Evolutionary conservation across 2,113 vertebrate genomes (phyloP), one percentile per base, ranked within the genome.

Genomic region (Fregata magnificens): DNA sequence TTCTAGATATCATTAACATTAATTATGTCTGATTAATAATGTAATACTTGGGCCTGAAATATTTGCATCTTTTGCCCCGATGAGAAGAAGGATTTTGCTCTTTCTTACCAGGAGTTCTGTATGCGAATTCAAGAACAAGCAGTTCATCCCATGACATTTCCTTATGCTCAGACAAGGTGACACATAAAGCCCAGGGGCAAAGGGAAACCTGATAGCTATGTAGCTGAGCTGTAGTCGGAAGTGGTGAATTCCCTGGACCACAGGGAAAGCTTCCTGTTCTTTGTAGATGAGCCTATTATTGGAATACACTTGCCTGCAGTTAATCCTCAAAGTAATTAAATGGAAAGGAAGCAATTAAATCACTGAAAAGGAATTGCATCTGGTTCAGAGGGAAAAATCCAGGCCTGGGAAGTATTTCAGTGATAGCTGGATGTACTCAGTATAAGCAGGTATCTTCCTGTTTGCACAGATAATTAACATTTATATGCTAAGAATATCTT

Each of bases 301-400:
- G 98, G 98, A 98, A 98, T 95, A 98, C 97, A 98, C 97, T 98
- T 98, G 98, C 95, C 95, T 96, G 96, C 94, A 97, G 96, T 98
- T 98, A 98, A 98, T 98, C 98, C 96, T 97, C 96, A 96, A 95
- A 98, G 96, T 97, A 98, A 98, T 98, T 98, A 98, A 98, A 97
- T 95, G 97, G 95, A 98, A 97, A 98, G 97, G 98, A 98, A 98
- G 97, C 47, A 96, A 98, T 98, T 98, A 98, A 98, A 97, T 98
- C 96, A 92, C 93, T 94, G 93, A 69, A 94, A 98, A 97, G 90
- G 96, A 98, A 97, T 96, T 95, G 95, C 78, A 90, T 96, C 95
- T 98, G 67, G 77, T 95, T 97, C 86, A 97, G 96, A 97, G 74
- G 86, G 93, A 91, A 95, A 96, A 95, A 93, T 96, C 36, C 73